A percentile compares a stretch with the other conserved stretches of the same genome.
phyloP scores from a whole-genome alignment of 2,888 invertebrate genomes.

The Taenaris catops region DNA sequence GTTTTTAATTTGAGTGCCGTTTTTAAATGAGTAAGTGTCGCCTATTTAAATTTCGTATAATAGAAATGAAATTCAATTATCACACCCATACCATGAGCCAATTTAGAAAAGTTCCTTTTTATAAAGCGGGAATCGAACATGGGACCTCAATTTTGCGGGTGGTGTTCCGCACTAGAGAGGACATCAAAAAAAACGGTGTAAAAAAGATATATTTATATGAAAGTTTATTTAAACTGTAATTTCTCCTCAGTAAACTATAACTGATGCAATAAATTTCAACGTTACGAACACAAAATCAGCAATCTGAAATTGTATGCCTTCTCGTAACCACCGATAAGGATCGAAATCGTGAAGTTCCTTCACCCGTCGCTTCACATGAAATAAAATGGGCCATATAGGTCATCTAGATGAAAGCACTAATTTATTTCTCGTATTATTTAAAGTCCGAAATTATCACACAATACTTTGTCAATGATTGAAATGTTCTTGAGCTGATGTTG shows the following conservation, averaged over 20 bases:
- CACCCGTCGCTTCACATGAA: slow-evolving; percentile 14
- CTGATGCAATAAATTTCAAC: slow-evolving; percentile 17
- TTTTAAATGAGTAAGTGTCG: no score
- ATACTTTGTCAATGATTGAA: slow-evolving; percentile 23
- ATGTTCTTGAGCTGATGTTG: slow-evolving; percentile 7
- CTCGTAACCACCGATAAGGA: slow-evolving; percentile 16
- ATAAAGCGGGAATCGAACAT: no score
- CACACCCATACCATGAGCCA: no score
- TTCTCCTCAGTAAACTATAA: slow-evolving; percentile 10
- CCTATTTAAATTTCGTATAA: no score
- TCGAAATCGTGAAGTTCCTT: slow-evolving; percentile 11
- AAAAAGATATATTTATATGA: background rate
- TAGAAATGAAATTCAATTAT: background rate
- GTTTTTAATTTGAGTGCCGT: no score
- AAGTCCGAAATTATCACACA: slow-evolving; percentile 21
- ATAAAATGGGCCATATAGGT: slow-evolving; percentile 22
- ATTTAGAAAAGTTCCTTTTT: no score
- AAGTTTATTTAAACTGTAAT: slow-evolving; percentile 6
- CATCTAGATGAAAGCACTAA: slow-evolving; percentile 25
- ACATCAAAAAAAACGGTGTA: no score
- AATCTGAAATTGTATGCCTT: slow-evolving; percentile 20
- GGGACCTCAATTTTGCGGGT: no score
- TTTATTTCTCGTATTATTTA: slow-evolving; percentile 20
- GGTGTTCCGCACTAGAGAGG: no score
- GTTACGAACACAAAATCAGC: slow-evolving; percentile 9